Evolutionary conservation across 53 echinoderm and acorn worm genomes (phyloP).

Genomic region (Actinopyga echinites): DNA sequence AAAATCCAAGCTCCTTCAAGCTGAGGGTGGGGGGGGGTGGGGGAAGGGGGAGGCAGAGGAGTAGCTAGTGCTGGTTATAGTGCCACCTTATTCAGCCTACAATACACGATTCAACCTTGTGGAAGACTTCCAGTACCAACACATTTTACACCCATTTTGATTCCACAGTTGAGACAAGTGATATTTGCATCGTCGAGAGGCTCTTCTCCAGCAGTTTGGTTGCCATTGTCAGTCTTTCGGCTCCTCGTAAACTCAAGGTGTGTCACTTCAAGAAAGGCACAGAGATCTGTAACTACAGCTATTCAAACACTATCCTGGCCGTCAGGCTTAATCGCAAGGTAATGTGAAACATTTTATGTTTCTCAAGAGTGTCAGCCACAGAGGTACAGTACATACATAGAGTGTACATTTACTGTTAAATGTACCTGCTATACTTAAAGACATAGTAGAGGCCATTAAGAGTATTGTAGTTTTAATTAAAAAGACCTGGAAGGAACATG

Average conservation of each 20-base stretch:
- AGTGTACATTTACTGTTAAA: background rate
- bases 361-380: too few relatives aligned
- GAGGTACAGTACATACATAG: too few relatives aligned
- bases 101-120: background rate
- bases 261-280: slow-evolving; percentile 99
- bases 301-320: slow-evolving; percentile 97
- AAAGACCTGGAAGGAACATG: too few relatives aligned
- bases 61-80: background rate
- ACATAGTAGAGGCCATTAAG: too few relatives aligned
- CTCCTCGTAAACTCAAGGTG: slow-evolving; percentile 98
- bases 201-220: slow-evolving; percentile 99
- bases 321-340: slow-evolving; percentile 96
- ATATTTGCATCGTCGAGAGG: slow-evolving; percentile 99
- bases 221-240: slow-evolving; percentile 93
- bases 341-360: slow-evolving; percentile 17
- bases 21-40: too few relatives aligned
- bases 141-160: background rate
- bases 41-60: too few relatives aligned
- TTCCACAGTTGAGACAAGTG: slow-evolving; percentile 71
- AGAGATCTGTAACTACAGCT: slow-evolving; percentile 99
- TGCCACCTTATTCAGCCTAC: background rate
- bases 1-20: too few relatives aligned
- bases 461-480: too few relatives aligned
- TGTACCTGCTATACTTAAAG: background rate
- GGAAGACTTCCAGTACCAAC: background rate